These are phyloP conservation scores for Benthosema pterotum DNA, from an alignment of 2,797 vertebrate species.

Conservation along the genomic window DNA sequence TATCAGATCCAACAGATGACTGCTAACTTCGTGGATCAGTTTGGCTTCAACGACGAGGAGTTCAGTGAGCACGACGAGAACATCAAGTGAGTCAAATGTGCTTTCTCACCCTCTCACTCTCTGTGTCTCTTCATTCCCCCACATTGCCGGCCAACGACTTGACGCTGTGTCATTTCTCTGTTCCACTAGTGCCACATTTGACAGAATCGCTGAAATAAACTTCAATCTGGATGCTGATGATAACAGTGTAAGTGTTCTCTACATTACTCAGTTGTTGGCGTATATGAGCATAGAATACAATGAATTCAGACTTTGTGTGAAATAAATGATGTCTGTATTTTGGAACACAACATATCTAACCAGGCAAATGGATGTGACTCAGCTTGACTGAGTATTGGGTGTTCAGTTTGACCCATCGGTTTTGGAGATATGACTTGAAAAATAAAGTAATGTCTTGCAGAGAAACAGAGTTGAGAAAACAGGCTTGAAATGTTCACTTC, in stretches of 20 bases:
- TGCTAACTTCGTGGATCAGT: constrained; percentile 95
- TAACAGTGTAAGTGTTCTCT: constrained; percentile 88
- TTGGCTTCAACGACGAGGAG: constrained; percentile 97
- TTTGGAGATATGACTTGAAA: no score
- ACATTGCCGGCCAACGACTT: neutral
- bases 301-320: no score
- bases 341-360: no score
- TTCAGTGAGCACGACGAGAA: constrained; percentile 96
- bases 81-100: constrained; percentile 85
- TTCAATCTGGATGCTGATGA: constrained; percentile 93
- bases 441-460: no score
- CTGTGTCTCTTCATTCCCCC: no score
- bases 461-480: no score
- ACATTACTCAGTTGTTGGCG: neutral
- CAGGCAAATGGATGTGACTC: no score
- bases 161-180: constrained; percentile 4
- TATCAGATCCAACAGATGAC: constrained; percentile 99
- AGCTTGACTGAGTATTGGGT: no score
- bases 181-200: constrained; percentile 88
- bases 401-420: no score
- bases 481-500: no score
- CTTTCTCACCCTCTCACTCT: no score
- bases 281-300: neutral
- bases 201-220: constrained; percentile 96
- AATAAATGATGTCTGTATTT: neutral